Base-by-base conservation (phyloP, 2,888 invertebrate genomes). In the Hesperia comma region DNA sequence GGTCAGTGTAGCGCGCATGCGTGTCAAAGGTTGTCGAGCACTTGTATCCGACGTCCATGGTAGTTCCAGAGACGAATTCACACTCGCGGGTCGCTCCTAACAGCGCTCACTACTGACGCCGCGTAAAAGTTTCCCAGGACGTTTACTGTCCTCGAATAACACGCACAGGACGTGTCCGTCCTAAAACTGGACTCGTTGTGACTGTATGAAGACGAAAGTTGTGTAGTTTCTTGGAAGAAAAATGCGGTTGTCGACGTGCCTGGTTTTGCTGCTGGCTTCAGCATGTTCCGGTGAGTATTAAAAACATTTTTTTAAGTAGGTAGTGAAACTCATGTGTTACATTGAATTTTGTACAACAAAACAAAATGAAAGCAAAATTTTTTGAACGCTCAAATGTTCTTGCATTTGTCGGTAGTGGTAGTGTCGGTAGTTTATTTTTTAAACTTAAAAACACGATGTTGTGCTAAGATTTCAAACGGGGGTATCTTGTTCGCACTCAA, bases 211-310 rank as follows among this genome's bases (percentile, higher is more conserved):
- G 77, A 32, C 69, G 63, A 81, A 80, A 71, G 73, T 73, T 81
- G 83, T 83, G 80, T 81, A 77, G 76, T 80, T 79, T 63, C 72
- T 77, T 79, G 78, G 70, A 72, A 71, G 70, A 64, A 80, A 81
- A 74, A 92, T 90, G 91, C 78, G 83, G 85, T 87, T 86, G 88
- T 75, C 77, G 69, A 71, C 78, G 63, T 72, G 75, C 64, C 79
- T 80, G 67, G 72, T 87, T 70, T 71, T 85, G 64, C 75, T 86
- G 67, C 69, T 78, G 79, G 74, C 81, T 70, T 74, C 82, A 62
- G 33, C 86, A 61, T 80, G 77, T 75, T 80, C 84, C 79, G 91
- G 91, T 88, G 70, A 83, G 85, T 84, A 68, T 57, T 56, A 12
- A 12, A 37, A 37, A 37, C 8, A 37, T 10, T 37, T 12, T 10